Base-by-base conservation (phyloP, 2,113 vertebrate species). In the Anarrhichthys ocellatus region DNA sequence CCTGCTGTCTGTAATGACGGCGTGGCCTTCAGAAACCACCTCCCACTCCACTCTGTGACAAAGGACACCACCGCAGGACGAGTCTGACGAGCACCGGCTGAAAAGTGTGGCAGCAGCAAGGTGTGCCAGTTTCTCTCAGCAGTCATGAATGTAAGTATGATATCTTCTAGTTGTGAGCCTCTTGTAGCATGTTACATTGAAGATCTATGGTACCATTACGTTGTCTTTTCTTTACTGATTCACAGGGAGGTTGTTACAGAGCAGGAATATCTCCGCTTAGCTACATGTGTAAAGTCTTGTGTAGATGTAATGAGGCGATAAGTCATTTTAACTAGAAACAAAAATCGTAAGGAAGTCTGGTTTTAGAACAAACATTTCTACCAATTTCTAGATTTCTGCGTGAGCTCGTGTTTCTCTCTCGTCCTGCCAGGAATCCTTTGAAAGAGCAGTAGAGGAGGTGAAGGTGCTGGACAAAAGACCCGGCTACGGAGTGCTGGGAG, bases 391-490 rank as follows among this genome's bases (percentile, higher is more conserved):
- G 34, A 20, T 18, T 10, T 48, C 18, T 46, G 50, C 14, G 1
- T 54, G 46, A 54, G 22, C 17, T 9, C 38, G 29, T 78, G 1
- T 48, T 27, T 64, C 34, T 52, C 4, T 68, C 9, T 81, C 6
- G 6, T 71, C n/a, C 3, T n/a, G 94, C 93, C 95, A 96, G 69
- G 96, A 87, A 2, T 1, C 93, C 13, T 99, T 99, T 90, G 86
- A 96, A 1, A 97, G 93, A 80, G 97, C 98, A 1, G 97, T 92
- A 0, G 94, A 97, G 88, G 97, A 98, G 24, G 96, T 94, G 54
- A 99, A 95, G 85, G 65, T 86, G 0, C 93, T 99, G 76, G 96
- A 96, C 80, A 29, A 94, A 0, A 92, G 86, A 2, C 97, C 97
- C 0, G 9, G 80, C 2, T 91, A 96, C 2, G 76, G 75, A 6